A percentile compares a stretch with the other conserved stretches of the same genome.
Evolutionary conservation across 2,113 vertebrate genomes (phyloP).

Genomic region (Phodopus roborovskii): DNA sequence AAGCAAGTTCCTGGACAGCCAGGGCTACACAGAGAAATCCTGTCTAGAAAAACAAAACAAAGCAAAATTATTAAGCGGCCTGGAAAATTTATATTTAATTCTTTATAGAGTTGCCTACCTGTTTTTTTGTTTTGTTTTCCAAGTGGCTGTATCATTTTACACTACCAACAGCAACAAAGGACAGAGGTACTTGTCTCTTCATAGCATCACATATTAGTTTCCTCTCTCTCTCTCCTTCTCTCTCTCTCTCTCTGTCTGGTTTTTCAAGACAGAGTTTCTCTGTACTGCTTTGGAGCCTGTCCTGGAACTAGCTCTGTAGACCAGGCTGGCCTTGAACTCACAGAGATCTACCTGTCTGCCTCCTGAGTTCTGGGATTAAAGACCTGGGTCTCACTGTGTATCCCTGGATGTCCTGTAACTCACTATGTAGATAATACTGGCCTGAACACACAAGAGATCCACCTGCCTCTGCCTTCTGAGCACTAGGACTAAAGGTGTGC

Average conservation of each 20-base stretch:
- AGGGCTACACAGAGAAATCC: not conserved
- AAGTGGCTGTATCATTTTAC: not conserved
- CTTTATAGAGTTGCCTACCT: not conserved
- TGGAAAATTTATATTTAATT: slow-evolving; percentile 11
- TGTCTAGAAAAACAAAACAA: not conserved
- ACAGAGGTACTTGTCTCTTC: not conserved
- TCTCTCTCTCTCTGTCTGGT: too few species aligned
- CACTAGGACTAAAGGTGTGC: not conserved
- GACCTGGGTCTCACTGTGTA: not conserved
- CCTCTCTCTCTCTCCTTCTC: not conserved
- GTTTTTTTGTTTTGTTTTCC: not conserved
- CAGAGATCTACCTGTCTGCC: not conserved
- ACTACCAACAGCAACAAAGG: not conserved
- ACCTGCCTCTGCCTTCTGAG: not conserved
- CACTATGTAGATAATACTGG: not conserved
- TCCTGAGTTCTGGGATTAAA: not conserved
- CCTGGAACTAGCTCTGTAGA: not conserved
- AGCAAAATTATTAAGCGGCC: too few species aligned
- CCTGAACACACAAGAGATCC: not conserved
- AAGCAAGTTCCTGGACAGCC: not conserved
- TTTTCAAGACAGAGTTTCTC: too few species aligned
- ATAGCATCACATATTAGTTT: not conserved
- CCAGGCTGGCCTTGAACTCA: not conserved
- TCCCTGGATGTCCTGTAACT: not conserved
- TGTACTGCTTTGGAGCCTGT: not conserved